Conservation (phyloP, 37 sponge, comb jelly and placozoan genomes). For the Aplysina aerophoba region DNA sequence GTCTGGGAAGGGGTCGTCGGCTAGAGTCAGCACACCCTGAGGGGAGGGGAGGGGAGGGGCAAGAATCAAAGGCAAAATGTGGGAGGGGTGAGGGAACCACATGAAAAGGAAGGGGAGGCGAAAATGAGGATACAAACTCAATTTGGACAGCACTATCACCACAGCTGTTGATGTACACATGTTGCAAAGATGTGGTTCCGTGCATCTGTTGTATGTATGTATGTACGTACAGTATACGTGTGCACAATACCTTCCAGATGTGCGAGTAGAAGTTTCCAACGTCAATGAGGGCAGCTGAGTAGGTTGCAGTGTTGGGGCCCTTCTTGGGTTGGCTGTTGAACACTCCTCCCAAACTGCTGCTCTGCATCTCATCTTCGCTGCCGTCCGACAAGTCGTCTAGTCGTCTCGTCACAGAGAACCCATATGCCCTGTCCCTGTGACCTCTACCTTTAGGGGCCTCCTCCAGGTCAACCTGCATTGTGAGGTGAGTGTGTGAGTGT, state of each 20-base stretch:
- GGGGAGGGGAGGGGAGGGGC: not conserved
- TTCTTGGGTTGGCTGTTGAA: conserved; percentile 43
- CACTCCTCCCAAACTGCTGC: conserved; percentile 30
- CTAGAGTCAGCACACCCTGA: conserved; percentile 64
- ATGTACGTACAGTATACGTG: too few relatives aligned
- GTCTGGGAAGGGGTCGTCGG: conserved; percentile 60
- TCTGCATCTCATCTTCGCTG: conserved; percentile 13
- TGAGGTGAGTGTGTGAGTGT: too few relatives aligned
- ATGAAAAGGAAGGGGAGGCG: too few relatives aligned
- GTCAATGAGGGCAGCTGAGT: not conserved
- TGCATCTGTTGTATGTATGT: too few relatives aligned
- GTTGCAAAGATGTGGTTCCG: too few relatives aligned
- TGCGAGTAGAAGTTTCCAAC: conserved; percentile 2
- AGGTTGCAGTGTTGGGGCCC: conserved; percentile 7
- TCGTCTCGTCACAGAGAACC: not conserved
- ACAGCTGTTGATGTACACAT: too few relatives aligned
- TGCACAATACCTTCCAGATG: conserved; percentile 30
- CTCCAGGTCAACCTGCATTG: conserved; percentile 9
- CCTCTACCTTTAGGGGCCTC: not conserved
- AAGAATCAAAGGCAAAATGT: too few relatives aligned
- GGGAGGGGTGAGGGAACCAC: too few relatives aligned
- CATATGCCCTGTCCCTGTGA: conserved; percentile 23
- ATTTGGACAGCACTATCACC: too few relatives aligned
- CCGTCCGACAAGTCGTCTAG: not conserved
- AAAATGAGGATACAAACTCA: too few relatives aligned